A percentile compares a stretch with the other conserved stretches of the same genome.
phyloP scores from a whole-genome alignment of 2,113 vertebrate species.

The Tyrannus savana region DNA sequence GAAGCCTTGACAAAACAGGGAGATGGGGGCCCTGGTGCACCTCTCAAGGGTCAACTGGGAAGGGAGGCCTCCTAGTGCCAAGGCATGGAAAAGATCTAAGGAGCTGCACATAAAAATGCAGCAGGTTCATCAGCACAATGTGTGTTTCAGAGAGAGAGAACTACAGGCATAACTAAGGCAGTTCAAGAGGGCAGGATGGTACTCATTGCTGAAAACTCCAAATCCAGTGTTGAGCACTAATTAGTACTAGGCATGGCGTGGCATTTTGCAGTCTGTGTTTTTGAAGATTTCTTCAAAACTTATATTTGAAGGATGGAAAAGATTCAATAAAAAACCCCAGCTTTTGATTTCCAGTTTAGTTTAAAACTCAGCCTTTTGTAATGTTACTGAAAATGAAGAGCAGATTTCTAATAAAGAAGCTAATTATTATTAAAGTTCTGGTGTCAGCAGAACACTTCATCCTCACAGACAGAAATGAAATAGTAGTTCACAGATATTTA shows the following conservation, averaged over 20 bases:
- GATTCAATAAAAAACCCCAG: conserved; percentile 43
- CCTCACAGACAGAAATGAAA: conserved; percentile 67
- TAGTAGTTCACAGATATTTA: conserved; percentile 70
- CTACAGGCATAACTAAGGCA: conserved; percentile 24
- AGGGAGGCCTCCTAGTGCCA: not conserved
- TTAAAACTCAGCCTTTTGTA: conserved; percentile 55
- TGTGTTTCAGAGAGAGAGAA: conserved; percentile 30
- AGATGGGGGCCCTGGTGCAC: not conserved
- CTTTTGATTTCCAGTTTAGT: conserved; percentile 67
- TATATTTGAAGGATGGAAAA: conserved; percentile 50
- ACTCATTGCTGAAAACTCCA: not conserved
- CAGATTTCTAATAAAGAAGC: conserved; percentile 65
- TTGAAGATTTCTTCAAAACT: conserved; percentile 74
- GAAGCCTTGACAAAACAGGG: not conserved
- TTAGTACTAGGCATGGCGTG: conserved; percentile 40
- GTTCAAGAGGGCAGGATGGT: conserved; percentile 41
- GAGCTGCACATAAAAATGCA: conserved; percentile 36
- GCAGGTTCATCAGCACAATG: conserved; percentile 45
- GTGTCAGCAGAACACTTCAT: conserved; percentile 59
- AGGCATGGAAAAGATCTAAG: not conserved
- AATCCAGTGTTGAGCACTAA: conserved; percentile 58
- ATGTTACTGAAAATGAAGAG: conserved; percentile 44
- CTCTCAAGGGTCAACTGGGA: not conserved
- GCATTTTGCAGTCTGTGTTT: conserved; percentile 57
- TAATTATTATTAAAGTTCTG: conserved; percentile 71